phyloP scores from a whole-genome alignment of 2,797 vertebrate genomes.

The Holocentrus rufus region DNA sequence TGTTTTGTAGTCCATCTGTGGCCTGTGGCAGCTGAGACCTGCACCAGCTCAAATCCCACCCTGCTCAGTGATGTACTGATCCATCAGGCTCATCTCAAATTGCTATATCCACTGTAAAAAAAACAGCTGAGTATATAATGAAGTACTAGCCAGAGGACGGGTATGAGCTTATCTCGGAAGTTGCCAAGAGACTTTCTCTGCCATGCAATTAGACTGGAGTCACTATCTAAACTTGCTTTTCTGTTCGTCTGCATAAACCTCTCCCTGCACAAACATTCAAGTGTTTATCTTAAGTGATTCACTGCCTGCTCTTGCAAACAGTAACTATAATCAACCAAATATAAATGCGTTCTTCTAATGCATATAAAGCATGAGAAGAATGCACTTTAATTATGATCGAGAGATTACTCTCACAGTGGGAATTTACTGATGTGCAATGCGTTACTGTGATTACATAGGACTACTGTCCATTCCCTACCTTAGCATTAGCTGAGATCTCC shows the following conservation, averaged over 20 bases:
- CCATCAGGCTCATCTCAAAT: neutral
- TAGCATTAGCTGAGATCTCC: conserved; percentile 90
- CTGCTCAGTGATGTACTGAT: conserved; percentile 17
- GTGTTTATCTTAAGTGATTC: conserved; percentile 7
- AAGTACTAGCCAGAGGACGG: no score
- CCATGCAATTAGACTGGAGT: neutral
- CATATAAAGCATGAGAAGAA: neutral
- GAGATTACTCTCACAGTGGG: neutral
- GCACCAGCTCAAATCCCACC: conserved; percentile 9
- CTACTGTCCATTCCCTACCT: conserved; percentile 77
- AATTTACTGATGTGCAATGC: neutral
- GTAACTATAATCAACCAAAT: neutral
- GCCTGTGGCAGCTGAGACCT: conserved; percentile 47
- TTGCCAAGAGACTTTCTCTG: conserved; percentile 8
- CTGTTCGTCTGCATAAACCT: neutral
- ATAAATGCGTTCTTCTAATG: neutral
- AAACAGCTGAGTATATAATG: neutral
- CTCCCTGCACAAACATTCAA: neutral
- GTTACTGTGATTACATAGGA: neutral
- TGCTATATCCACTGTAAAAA: neutral
- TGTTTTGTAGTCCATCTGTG: conserved; percentile 44
- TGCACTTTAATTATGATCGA: neutral
- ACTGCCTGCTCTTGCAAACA: neutral
- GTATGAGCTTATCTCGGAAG: neutral
- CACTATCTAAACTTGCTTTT: neutral